Evolutionary conservation across 2,888 invertebrate species (phyloP), one percentile per base, ranked within the genome.

Genomic region (Erebia epiphron): DNA sequence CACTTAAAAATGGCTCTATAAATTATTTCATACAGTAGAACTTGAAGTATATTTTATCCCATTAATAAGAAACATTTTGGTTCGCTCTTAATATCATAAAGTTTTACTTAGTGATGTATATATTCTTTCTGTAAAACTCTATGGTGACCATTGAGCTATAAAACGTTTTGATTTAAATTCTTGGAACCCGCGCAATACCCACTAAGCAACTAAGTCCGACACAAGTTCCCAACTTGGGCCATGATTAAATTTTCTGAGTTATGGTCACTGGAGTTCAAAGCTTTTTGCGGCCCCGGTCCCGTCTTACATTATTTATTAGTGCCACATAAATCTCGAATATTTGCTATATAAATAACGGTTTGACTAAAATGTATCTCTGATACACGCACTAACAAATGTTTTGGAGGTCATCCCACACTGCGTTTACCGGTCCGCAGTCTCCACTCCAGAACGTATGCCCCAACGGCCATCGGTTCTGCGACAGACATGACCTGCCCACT

Each of bases 171-270:
- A 5, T 60, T 16, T 43, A 60, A 16, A n/a, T 43, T 41, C 60
- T 61, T 61, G 61, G 43, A 70, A 71, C 66, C 67, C 63, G 56
- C 49, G 35, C 26, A 26, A 57, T 35, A 69, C 65, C 46, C 61
- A 54, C 69, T 54, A 65, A 54, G 57, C 52, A 70, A 68, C 67
- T 65, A 66, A 73, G 73, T 73, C 61, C 35, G 26, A 67, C 46
- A 35, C 46, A 14, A 67, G 57, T 58, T 67, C 26, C 78, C 77
- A 83, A 86, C 79, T 85, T 84, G 78, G 77, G 77, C 78, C 76
- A 87, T 89, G 87, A 89, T 90, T 90, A 88, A 88, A 90, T 89
- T 89, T 85, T 79, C 79, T 85, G 86, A 89, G 84, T 88, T 88
- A 89, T 85, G 83, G 86, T 84, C 83, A 83, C 79, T 77, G 77